These are phyloP conservation scores for Oncorhynchus clarkii DNA, from an alignment of 2,113 vertebrate species.

Conservation along the genomic window DNA sequence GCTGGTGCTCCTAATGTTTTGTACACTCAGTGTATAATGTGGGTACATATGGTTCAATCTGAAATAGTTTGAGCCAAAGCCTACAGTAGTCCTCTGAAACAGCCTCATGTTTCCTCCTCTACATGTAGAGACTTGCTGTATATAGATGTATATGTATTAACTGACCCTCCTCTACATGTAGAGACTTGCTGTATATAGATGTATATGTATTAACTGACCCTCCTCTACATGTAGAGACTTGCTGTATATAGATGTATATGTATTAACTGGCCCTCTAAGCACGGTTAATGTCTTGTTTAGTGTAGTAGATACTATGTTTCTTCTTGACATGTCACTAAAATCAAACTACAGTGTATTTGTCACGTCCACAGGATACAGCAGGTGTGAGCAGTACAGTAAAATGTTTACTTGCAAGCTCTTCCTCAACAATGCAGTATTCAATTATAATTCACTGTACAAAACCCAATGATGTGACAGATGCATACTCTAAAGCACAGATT, in stretches of 20 bases:
- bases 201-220: constrained; percentile 29
- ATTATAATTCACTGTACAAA: constrained; percentile 1
- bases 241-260: constrained; percentile 34
- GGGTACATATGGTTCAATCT: not conserved
- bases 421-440: no score
- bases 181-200: constrained; percentile 33
- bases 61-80: not conserved
- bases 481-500: not conserved
- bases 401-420: no score
- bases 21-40: not conserved
- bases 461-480: not conserved
- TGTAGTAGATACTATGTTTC: constrained; percentile 47
- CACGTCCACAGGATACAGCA: no score
- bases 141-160: constrained; percentile 34
- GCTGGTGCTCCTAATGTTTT: no score
- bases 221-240: constrained; percentile 45
- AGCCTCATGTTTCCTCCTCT: constrained; percentile 35
- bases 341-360: no score
- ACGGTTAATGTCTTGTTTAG: constrained; percentile 46
- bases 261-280: constrained; percentile 14
- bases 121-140: constrained; percentile 41
- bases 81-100: constrained; percentile 15
- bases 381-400: no score
- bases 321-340: no score
- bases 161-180: constrained; percentile 32